Base-by-base conservation (phyloP, 2,113 vertebrate species). In the Tenebrosternarchus preto region DNA sequence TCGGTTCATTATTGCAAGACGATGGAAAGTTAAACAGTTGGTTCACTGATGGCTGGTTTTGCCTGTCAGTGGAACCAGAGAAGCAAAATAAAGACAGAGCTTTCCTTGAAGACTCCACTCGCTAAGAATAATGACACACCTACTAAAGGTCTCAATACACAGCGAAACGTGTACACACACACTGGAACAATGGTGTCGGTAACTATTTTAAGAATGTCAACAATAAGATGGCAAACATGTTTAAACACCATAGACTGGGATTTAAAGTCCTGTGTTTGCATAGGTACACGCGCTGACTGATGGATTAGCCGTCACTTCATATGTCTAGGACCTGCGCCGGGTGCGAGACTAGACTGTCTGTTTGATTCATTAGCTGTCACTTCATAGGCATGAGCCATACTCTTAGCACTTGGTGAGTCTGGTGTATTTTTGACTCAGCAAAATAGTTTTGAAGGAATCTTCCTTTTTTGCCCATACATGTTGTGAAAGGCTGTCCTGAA, bases 281-380 rank as follows among this genome's bases (percentile, higher is more conserved):
- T 85, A 78, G 85, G 84, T 85, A 81, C 4, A 89, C 4, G 84
- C 82, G 87, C 81, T 90, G 88, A 91, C 89, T 88, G 86, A 92
- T 91, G 88, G 88, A 78, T 86, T 81, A 82, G 78, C 87, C 87
- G 89, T 90, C 85, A 89, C 77, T 24, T 2, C 64, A 75, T 83
- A 85, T 85, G 86, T 80, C 82, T 29, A 12, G 5, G 53, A 53
- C 53, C 73, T 39, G 67, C 36, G 24, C 31, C 2, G 33, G 3
- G 6, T 36, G 33, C 6, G 33, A 36, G 6, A 36, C 33, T 36
- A 36, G 6, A 36, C 33, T 36, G 6, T 36, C 81, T 90, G 88
- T 91, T 90, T 88, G 87, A 92, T 91, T 87, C 88, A 80, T 85
- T 81, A 82, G 78, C 87, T 87, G 89, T 90, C 85, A 89, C 77